These are phyloP conservation scores for Macropis europaea DNA, from an alignment of 2,888 invertebrate genomes.

Conservation along the genomic window DNA sequence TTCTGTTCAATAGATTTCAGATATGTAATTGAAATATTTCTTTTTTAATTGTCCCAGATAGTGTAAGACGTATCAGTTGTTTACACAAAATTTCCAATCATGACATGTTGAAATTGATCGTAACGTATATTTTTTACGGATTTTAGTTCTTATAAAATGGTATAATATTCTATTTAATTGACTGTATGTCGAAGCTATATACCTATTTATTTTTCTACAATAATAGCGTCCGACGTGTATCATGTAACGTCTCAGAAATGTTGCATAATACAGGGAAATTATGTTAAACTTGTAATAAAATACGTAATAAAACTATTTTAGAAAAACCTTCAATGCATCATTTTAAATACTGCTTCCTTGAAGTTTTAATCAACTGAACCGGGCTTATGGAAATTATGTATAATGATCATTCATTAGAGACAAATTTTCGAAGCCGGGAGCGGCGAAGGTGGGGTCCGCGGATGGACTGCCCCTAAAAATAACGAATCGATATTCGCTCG, in stretches of 20 bases:
- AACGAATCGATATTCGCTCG: constrained; percentile 73
- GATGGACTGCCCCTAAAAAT: constrained; percentile 74
- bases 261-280: constrained; percentile 3
- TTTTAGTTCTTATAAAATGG: neutral
- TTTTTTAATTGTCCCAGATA: neutral
- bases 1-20: neutral
- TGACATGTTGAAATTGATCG: neutral
- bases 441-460: constrained; percentile 62
- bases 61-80: neutral
- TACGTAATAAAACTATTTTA: constrained; percentile 6
- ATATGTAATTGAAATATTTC: neutral
- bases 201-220: neutral
- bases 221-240: neutral
- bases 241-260: neutral
- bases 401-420: constrained; percentile 26
- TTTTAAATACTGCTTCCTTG: neutral
- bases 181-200: neutral
- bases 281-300: neutral
- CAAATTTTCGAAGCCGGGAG: constrained; percentile 64
- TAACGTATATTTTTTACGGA: neutral
- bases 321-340: neutral
- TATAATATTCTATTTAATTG: neutral
- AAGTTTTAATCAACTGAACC: neutral
- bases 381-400: neutral
- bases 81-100: neutral